Conservation (phyloP, 2,797 vertebrate genomes). For the Tokudaia muenninki region DNA sequence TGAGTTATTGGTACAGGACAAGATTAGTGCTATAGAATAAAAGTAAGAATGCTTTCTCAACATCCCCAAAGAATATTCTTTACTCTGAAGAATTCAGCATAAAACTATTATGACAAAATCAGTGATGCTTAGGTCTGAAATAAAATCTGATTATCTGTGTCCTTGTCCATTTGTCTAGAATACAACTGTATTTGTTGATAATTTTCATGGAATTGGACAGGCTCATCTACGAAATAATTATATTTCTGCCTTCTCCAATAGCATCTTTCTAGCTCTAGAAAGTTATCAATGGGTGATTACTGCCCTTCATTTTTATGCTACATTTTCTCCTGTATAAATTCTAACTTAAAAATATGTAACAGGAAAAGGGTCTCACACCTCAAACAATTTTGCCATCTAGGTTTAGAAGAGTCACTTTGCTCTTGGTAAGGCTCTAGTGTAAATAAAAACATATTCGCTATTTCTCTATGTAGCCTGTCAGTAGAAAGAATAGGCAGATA, state of each 20-base stretch:
- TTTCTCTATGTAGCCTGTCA: background rate
- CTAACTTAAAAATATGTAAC: background rate
- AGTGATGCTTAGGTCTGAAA: background rate
- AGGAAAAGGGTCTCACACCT: background rate
- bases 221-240: background rate
- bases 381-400: conserved; percentile 10
- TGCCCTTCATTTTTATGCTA: background rate
- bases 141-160: background rate
- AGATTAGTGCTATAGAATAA: background rate
- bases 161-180: background rate
- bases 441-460: background rate
- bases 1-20: background rate
- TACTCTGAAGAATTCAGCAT: background rate
- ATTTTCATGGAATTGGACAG: background rate
- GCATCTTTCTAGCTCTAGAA: background rate
- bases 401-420: background rate
- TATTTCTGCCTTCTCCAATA: background rate
- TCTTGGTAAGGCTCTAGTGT: background rate
- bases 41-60: background rate
- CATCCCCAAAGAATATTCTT: background rate
- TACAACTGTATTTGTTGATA: background rate
- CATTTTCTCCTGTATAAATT: conserved; percentile 19
- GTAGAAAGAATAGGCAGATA: background rate
- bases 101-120: background rate
- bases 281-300: background rate